Evolutionary conservation across 2,888 invertebrate genomes (phyloP).

Genomic region (Tiphia femorata): DNA sequence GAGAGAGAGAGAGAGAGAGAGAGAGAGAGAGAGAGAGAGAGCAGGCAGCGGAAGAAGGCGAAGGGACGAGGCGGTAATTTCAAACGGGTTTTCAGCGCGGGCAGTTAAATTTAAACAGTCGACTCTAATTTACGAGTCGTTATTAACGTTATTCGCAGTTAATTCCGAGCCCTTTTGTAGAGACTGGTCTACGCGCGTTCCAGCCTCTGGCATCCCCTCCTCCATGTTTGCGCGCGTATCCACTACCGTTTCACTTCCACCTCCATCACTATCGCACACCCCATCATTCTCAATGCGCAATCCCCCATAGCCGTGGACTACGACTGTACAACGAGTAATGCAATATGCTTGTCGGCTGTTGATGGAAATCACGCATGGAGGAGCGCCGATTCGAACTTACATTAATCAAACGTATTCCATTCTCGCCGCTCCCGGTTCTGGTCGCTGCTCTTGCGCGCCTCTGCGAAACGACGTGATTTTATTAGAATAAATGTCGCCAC

Average conservation of each 20-base stretch:
- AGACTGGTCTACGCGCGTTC: not conserved
- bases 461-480: not conserved
- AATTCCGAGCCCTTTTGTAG: slow-evolving; percentile 24
- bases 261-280: too few species aligned
- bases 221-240: too few species aligned
- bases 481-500: not conserved
- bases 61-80: slow-evolving; percentile 35
- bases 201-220: too few species aligned
- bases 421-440: not conserved
- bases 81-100: slow-evolving; percentile 36
- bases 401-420: not conserved
- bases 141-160: slow-evolving; percentile 42
- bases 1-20: slow-evolving; percentile 18
- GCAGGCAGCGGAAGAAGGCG: not conserved
- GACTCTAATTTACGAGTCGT: slow-evolving; percentile 32
- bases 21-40: not conserved
- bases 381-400: not conserved
- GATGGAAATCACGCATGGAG: not conserved
- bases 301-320: not conserved
- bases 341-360: not conserved
- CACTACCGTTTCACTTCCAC: too few species aligned
- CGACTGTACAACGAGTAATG: too few species aligned
- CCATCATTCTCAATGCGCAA: too few species aligned
- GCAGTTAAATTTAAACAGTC: slow-evolving; percentile 42
- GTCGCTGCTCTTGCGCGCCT: too few species aligned